Percentiles rank a stretch among this genome's conserved stretches.
These are phyloP conservation scores for Rhinoptilus africanus DNA, from an alignment of 2,113 vertebrate species.

Conservation along the genomic window DNA sequence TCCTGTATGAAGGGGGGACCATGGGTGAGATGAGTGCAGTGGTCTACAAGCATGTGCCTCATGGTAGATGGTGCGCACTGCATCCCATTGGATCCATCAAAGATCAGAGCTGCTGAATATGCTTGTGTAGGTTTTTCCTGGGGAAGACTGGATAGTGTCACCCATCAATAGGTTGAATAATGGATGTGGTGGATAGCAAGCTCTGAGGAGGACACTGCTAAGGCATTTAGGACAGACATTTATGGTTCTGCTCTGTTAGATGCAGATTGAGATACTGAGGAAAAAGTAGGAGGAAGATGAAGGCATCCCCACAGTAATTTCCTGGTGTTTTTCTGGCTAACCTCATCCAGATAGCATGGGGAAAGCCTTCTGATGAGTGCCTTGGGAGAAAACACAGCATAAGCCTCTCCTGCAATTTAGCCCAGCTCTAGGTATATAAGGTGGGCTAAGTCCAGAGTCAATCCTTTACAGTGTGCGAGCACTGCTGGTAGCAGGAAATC, in stretches of 20 bases:
- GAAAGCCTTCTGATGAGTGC: background rate
- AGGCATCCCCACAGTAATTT: background rate
- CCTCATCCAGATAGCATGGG: background rate
- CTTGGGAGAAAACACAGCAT: background rate
- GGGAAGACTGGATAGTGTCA: background rate
- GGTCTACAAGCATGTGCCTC: background rate
- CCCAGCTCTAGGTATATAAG: background rate
- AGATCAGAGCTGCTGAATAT: background rate
- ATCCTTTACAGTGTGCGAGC: background rate
- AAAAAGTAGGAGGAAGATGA: background rate
- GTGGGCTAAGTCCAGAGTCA: background rate
- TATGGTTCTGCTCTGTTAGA: background rate
- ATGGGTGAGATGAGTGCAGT: background rate
- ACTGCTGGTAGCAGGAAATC: constrained; percentile 32
- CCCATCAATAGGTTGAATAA: background rate
- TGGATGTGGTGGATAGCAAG: background rate
- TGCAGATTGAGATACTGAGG: background rate
- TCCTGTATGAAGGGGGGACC: background rate
- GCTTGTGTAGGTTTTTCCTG: background rate
- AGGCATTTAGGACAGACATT: background rate
- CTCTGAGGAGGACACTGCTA: background rate
- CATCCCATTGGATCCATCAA: background rate
- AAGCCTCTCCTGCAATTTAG: background rate
- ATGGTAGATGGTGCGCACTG: fast-evolving
- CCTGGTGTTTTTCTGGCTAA: background rate